Evolutionary conservation across 2,888 invertebrate genomes (phyloP).

Genomic region (Platypus cylindrus): DNA sequence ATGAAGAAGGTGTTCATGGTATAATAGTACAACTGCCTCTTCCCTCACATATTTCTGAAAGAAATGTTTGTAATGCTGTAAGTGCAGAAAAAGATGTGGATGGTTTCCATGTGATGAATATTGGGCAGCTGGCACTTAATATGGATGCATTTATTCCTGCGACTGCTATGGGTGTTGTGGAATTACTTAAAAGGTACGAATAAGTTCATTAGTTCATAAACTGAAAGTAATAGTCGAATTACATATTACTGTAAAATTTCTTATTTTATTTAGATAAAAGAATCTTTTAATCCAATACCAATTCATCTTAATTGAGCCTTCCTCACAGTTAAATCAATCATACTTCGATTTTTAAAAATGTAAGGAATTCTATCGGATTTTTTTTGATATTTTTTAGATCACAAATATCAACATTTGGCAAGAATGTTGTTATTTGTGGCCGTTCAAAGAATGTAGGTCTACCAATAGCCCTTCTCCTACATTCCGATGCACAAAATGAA

Average conservation of each 20-base stretch:
- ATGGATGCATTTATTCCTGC: slow-evolving; percentile 66
- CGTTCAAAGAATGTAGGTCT: slow-evolving; percentile 87
- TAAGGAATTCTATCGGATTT: no score
- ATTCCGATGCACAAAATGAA: slow-evolving; percentile 63
- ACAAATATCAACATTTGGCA: slow-evolving; percentile 69
- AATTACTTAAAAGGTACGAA: slow-evolving; percentile 49
- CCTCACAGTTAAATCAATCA: no score
- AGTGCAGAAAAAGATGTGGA: slow-evolving; percentile 78
- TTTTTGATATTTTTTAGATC: slow-evolving; percentile 28
- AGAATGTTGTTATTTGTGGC: slow-evolving; percentile 79
- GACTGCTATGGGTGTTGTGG: slow-evolving; percentile 63
- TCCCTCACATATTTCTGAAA: slow-evolving; percentile 62
- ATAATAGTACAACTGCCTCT: slow-evolving; percentile 77
- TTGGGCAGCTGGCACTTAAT: slow-evolving; percentile 64
- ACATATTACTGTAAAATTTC: neutral
- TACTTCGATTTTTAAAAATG: no score
- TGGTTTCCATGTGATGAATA: slow-evolving; percentile 74
- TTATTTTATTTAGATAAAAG: no score
- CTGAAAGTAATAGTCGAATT: neutral
- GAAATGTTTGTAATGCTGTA: slow-evolving; percentile 67
- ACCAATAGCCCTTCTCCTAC: slow-evolving; percentile 75
- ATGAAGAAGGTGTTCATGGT: slow-evolving; percentile 60
- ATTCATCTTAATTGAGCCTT: no score
- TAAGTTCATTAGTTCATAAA: slow-evolving; percentile 18
- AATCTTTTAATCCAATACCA: no score